Evolutionary conservation across 2,888 invertebrate species (phyloP).

Genomic region (Eurytoma californica): DNA sequence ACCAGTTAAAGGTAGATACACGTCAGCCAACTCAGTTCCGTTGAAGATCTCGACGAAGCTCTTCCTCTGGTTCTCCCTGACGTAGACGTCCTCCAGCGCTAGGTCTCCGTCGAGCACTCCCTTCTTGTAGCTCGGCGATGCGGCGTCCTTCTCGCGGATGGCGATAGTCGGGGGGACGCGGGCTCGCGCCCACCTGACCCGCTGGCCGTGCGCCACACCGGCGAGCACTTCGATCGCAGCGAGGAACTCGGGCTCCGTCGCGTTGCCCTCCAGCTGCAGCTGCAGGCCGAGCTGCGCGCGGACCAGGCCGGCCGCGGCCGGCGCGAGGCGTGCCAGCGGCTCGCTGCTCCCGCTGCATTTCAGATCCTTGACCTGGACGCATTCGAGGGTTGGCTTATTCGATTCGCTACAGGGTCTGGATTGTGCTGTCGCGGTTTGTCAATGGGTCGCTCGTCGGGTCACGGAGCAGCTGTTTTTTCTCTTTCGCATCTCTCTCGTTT

Average conservation of each 20-base stretch:
- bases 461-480: no score
- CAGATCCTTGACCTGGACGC: slow-evolving; percentile 12
- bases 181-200: slow-evolving; percentile 1
- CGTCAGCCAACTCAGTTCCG: neutral
- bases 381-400: neutral
- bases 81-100: slow-evolving; percentile 3
- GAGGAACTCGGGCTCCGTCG: neutral
- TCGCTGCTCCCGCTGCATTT: neutral
- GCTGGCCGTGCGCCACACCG: neutral
- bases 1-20: slow-evolving; percentile 20
- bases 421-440: no score
- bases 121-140: slow-evolving; percentile 4
- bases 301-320: neutral
- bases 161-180: slow-evolving; percentile 2
- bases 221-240: neutral
- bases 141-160: neutral
- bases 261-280: neutral
- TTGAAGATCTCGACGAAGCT: slow-evolving; percentile 11
- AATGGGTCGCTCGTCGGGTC: no score
- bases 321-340: neutral
- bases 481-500: no score
- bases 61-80: slow-evolving; percentile 2
- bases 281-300: neutral
- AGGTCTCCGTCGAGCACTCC: slow-evolving; percentile 4
- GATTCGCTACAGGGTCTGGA: no score